A percentile compares a stretch with the other conserved stretches of the same genome.
phyloP scores from a whole-genome alignment of 2,797 vertebrate species.

The Discoglossus pictus region DNA sequence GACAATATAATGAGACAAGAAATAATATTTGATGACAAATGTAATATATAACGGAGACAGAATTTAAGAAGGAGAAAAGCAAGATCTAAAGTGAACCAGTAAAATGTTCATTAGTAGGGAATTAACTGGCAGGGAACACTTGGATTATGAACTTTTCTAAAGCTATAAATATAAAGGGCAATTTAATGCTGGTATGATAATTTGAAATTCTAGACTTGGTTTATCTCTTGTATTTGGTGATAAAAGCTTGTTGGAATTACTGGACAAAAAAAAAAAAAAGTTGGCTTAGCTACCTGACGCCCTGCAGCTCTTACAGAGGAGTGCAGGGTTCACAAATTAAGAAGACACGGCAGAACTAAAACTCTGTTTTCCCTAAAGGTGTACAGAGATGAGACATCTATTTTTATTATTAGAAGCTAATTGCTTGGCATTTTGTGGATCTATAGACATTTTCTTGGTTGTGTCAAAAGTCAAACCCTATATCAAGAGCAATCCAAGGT shows the following conservation, averaged over 20 bases:
- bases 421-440: no score
- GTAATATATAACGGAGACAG: constrained; percentile 34
- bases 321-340: constrained; percentile 74
- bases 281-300: constrained; percentile 69
- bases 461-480: no score
- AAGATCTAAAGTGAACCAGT: constrained; percentile 31
- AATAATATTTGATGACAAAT: constrained; percentile 30
- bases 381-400: constrained; percentile 70
- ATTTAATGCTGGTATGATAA: constrained; percentile 75
- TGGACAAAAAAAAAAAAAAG: constrained; percentile 67
- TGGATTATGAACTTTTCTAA: constrained; percentile 74
- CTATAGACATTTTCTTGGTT: no score
- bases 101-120: constrained; percentile 54
- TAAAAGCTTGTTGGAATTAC: constrained; percentile 56
- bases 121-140: constrained; percentile 70
- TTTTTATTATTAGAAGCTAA: constrained; percentile 66
- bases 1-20: no score
- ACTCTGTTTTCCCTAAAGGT: constrained; percentile 67
- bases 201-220: constrained; percentile 77
- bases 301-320: constrained; percentile 65
- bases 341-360: constrained; percentile 58
- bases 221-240: constrained; percentile 68
- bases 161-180: constrained; percentile 76
- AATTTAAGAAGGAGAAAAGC: constrained; percentile 41
- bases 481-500: no score